Percentiles rank a stretch among this genome's conserved stretches.
These are phyloP conservation scores for Holothuria glaberrima DNA, from an alignment of 35 echinoderm and acorn worm genomes.

Conservation along the genomic window DNA sequence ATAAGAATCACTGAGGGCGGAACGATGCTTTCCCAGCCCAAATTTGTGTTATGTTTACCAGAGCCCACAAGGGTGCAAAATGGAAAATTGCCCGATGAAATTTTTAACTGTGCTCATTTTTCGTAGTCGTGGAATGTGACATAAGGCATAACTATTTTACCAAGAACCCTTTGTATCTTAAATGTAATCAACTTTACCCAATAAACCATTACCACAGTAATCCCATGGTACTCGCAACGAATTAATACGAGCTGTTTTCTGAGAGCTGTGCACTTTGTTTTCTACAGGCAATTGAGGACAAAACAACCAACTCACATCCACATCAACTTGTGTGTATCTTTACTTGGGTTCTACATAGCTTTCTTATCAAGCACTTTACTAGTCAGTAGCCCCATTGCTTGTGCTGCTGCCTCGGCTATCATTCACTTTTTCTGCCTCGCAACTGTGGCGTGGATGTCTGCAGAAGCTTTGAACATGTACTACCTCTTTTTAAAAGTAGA, in stretches of 20 bases:
- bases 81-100: too few species aligned
- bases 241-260: neutral
- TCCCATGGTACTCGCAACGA: neutral
- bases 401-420: neutral
- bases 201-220: neutral
- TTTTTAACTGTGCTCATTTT: too few species aligned
- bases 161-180: neutral
- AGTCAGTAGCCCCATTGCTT: neutral
- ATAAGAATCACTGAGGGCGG: too few species aligned
- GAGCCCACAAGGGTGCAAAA: too few species aligned
- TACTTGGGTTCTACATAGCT: slow-evolving; percentile 21
- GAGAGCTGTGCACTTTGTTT: neutral
- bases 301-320: neutral
- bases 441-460: slow-evolving; percentile 25
- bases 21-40: too few species aligned
- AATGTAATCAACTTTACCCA: neutral
- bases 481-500: neutral
- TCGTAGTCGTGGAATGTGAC: too few species aligned
- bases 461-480: slow-evolving; percentile 6
- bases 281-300: slow-evolving; percentile 5
- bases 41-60: too few species aligned
- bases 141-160: too few species aligned
- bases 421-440: slow-evolving; percentile 13
- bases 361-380: neutral
- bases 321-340: slow-evolving; percentile 10